phyloP scores from a whole-genome alignment of 2,113 vertebrate genomes.

The Pholis gunnellus region DNA sequence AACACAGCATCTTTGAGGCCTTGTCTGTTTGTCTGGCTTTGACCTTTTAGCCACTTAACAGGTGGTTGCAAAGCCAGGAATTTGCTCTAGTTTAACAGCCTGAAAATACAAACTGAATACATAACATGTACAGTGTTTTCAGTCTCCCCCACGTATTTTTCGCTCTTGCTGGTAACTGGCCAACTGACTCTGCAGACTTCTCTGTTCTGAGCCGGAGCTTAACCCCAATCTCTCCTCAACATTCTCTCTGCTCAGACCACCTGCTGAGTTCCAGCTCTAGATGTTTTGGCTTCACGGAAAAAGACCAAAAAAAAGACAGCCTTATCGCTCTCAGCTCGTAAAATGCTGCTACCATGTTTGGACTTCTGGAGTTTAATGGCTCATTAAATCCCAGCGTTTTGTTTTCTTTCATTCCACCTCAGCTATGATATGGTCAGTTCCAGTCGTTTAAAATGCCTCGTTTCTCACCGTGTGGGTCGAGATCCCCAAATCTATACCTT shows the following conservation, averaged over 20 bases:
- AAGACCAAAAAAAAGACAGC: not conserved
- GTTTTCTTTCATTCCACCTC: not conserved
- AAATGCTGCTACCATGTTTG: conserved; percentile 50
- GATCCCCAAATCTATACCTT: not conserved
- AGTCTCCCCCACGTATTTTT: not conserved
- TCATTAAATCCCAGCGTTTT: not conserved
- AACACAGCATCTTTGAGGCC: not conserved
- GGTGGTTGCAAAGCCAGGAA: not conserved
- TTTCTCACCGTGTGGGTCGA: not conserved
- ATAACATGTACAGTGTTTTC: not conserved
- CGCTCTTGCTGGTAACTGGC: not conserved
- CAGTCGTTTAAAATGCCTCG: not conserved
- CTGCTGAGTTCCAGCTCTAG: conserved; percentile 18
- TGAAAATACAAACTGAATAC: not conserved
- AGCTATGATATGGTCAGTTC: not conserved
- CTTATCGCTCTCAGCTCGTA: not conserved
- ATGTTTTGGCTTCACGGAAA: not conserved
- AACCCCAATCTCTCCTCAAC: conserved; percentile 30
- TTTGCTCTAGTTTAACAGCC: not conserved
- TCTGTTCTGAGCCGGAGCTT: conserved; percentile 55
- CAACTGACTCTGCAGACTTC: conserved; percentile 7
- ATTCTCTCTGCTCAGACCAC: conserved; percentile 1
- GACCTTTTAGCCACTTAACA: conserved; percentile 10
- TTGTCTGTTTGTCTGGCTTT: not conserved
- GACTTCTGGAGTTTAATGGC: conserved; percentile 34